Conservation (phyloP, 2,888 invertebrate species). For the Caprella mutica region DNA sequence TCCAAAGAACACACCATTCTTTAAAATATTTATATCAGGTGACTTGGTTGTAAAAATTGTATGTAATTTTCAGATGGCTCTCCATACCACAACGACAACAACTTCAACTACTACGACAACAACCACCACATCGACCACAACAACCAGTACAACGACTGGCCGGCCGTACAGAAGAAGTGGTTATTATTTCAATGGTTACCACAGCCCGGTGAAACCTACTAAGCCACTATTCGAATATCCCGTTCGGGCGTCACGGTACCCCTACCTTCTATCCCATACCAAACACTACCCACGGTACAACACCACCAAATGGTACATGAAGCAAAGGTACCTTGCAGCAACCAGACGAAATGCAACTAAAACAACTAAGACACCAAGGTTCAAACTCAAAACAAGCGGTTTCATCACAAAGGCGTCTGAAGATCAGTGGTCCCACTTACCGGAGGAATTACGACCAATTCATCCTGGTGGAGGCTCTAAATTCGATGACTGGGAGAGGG, state of each 20-base stretch:
- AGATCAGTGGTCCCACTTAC: neutral
- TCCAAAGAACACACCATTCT: too few species aligned
- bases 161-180: neutral
- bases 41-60: too few species aligned
- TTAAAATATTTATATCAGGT: too few species aligned
- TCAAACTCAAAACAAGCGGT: neutral
- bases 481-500: conserved; percentile 14
- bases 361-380: too few species aligned
- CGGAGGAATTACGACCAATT: conserved; percentile 12
- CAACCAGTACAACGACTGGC: neutral
- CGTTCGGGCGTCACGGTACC: too few species aligned
- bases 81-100: too few species aligned
- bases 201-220: neutral
- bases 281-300: neutral
- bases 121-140: neutral
- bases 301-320: neutral
- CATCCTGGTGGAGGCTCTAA: conserved; percentile 13
- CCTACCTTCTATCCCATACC: too few species aligned
- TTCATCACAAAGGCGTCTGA: neutral
- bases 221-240: conserved; percentile 6
- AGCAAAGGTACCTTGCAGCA: neutral
- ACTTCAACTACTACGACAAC: neutral
- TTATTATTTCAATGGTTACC: conserved; percentile 1
- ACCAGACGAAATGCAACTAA: too few species aligned
- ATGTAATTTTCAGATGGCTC: too few species aligned